Conservation (phyloP, 2,888 invertebrate species). For the Lomographa bimaculata region DNA sequence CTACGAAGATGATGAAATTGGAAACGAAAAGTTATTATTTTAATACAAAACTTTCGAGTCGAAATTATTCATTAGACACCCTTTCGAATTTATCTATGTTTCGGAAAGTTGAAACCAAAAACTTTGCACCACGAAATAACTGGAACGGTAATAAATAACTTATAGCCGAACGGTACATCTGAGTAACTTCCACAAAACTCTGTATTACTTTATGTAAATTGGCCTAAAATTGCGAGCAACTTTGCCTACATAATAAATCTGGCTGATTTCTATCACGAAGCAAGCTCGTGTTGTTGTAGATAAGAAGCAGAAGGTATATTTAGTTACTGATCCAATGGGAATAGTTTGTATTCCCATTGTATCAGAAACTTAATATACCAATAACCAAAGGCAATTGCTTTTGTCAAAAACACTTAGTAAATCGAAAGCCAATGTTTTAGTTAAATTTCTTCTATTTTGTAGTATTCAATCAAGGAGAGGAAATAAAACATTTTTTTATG, state of each 20-base stretch:
- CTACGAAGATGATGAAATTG: no score
- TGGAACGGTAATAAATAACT: conserved; percentile 36
- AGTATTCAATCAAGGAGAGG: no score
- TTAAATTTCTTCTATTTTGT: no score
- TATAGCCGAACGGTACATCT: conserved; percentile 30
- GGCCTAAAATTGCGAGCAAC: conserved; percentile 40
- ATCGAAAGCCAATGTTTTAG: no score
- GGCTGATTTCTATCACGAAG: conserved; percentile 31
- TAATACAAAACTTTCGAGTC: conserved; percentile 11
- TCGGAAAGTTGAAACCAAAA: conserved; percentile 25
- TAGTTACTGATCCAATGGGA: not conserved
- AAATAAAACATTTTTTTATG: no score
- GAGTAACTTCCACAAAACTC: conserved; percentile 37
- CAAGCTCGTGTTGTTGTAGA: conserved; percentile 16
- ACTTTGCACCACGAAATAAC: conserved; percentile 28
- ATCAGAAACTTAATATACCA: no score
- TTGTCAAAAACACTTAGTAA: no score
- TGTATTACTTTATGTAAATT: conserved; percentile 46
- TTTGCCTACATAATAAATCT: conserved; percentile 48
- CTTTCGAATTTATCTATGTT: conserved; percentile 24
- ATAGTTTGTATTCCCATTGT: no score
- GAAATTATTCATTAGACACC: conserved; percentile 21
- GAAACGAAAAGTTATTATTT: conserved; percentile 9
- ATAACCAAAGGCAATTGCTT: no score
- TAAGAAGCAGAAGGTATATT: not conserved